Evolutionary conservation across 53 echinoderm and acorn worm genomes (phyloP).

Genomic region (Zoroaster sp.): DNA sequence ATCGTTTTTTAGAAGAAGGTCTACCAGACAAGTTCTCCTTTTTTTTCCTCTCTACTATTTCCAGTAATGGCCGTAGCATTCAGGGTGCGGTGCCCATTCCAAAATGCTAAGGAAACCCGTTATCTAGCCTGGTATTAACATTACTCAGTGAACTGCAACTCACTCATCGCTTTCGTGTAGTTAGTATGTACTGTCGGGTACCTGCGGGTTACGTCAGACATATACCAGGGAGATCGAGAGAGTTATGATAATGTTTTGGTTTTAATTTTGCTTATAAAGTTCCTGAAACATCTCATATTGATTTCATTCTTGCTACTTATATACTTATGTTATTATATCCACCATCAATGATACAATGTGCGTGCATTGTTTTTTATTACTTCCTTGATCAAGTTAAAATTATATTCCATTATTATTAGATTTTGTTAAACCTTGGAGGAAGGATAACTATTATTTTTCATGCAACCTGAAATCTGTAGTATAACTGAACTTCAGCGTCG

Average conservation of each 20-base stretch:
- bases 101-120: conserved; percentile 46
- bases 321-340: no score
- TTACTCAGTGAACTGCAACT: conserved; percentile 19
- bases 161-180: background rate
- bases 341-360: background rate
- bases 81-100: conserved; percentile 56
- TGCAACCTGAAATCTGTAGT: no score
- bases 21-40: conserved; percentile 12
- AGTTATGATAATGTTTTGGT: conserved; percentile 56
- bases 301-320: background rate
- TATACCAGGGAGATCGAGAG: conserved; percentile 38
- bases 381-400: background rate
- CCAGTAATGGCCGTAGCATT: conserved; percentile 55
- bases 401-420: background rate
- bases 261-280: conserved; percentile 25
- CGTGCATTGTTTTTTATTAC: background rate
- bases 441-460: no score
- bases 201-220: conserved; percentile 50
- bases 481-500: no score
- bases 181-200: conserved; percentile 21
- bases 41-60: conserved; percentile 17
- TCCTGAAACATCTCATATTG: conserved; percentile 22
- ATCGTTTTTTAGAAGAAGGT: conserved; percentile 16
- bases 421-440: no score
- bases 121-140: conserved; percentile 39